A percentile compares a stretch with the other conserved stretches of the same genome.
These are phyloP conservation scores for Vombatus ursinus DNA, from an alignment of 2,113 vertebrate species.

Conservation along the genomic window DNA sequence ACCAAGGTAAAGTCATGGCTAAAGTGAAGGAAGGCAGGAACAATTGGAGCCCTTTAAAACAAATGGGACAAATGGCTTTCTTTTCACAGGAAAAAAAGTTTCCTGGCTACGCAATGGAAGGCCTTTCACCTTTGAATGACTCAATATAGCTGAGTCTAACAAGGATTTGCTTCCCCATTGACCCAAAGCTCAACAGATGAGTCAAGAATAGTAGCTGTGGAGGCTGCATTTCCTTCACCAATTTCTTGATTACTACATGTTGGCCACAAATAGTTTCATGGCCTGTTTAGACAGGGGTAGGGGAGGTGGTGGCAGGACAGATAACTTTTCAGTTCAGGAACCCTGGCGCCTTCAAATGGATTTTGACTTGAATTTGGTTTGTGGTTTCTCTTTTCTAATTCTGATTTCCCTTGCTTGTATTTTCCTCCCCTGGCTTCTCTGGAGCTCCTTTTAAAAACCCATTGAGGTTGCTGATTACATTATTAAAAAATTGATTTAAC, in stretches of 20 bases:
- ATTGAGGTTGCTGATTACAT: not conserved
- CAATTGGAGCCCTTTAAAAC: not conserved
- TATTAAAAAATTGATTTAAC: not conserved
- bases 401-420: not conserved
- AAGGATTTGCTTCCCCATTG: not conserved
- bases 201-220: not conserved
- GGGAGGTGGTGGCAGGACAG: not conserved
- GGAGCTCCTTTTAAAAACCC: not conserved
- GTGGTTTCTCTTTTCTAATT: constrained; percentile 3
- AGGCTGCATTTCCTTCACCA: not conserved
- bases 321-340: not conserved
- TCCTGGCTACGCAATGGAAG: constrained; percentile 15
- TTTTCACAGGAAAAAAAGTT: constrained; percentile 1
- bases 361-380: not conserved
- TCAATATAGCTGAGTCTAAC: not conserved
- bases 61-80: constrained; percentile 4
- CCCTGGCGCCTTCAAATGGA: not conserved
- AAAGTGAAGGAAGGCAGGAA: not conserved
- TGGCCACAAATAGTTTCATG: not conserved
- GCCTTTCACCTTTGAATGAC: constrained; percentile 8
- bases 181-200: not conserved
- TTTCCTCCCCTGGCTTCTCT: constrained; percentile 12
- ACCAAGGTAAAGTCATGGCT: not conserved
- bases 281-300: not conserved
- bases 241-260: not conserved